Evolutionary conservation across 2,888 invertebrate genomes (phyloP).

Genomic region (Diarsia brunnea): DNA sequence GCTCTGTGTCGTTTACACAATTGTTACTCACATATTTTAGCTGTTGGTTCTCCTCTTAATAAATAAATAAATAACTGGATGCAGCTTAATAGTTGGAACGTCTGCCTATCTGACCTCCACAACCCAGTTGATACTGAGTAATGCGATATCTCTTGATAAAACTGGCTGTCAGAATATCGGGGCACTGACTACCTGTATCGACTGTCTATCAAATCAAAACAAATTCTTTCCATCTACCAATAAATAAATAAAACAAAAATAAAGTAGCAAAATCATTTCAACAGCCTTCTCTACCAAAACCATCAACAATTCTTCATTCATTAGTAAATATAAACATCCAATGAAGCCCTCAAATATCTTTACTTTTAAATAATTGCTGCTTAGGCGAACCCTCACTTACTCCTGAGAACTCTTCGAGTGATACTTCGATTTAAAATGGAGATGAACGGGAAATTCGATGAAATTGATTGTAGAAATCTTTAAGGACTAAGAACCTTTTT

Average conservation of each 20-base stretch:
- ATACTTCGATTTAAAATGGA: slow-evolving; percentile 38
- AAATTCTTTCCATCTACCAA: too few relatives aligned
- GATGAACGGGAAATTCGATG: slow-evolving; percentile 10
- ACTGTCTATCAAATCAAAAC: too few relatives aligned
- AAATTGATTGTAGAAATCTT: slow-evolving; percentile 13
- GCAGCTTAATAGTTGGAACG: too few relatives aligned
- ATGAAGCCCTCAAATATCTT: neutral
- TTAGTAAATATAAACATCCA: neutral
- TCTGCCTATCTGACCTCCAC: too few relatives aligned
- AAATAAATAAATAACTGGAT: too few relatives aligned
- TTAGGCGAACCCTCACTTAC: neutral
- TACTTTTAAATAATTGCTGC: slow-evolving; percentile 42
- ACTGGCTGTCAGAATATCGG: too few relatives aligned
- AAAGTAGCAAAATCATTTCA: neutral
- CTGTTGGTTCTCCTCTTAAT: too few relatives aligned
- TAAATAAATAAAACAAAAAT: neutral
- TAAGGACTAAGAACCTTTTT: slow-evolving; percentile 18
- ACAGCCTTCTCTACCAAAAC: slow-evolving; percentile 1
- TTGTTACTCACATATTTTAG: too few relatives aligned
- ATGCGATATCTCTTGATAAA: too few relatives aligned
- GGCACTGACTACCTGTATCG: too few relatives aligned
- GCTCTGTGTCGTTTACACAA: too few relatives aligned
- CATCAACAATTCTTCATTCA: slow-evolving; percentile 14
- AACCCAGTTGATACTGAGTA: too few relatives aligned
- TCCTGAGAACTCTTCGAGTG: slow-evolving; percentile 6